phyloP scores from a whole-genome alignment of 2,888 invertebrate genomes.

The Agrotis ipsilon region DNA sequence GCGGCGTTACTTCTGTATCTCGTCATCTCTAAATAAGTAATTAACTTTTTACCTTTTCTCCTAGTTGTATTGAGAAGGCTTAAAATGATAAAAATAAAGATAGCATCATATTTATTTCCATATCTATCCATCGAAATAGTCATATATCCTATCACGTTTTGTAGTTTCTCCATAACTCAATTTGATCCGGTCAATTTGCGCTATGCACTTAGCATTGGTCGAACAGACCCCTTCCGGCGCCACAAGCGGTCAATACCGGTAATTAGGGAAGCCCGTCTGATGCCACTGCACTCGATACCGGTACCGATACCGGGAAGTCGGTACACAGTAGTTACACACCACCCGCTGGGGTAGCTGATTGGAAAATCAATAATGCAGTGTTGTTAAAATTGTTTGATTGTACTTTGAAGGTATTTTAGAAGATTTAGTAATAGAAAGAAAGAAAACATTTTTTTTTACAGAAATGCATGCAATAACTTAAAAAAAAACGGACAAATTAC shows the following conservation, averaged over 20 bases:
- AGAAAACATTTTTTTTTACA: too few species aligned
- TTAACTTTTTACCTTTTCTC: too few species aligned
- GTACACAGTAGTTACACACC: constrained; percentile 18
- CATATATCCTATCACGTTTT: too few species aligned
- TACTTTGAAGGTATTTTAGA: not conserved
- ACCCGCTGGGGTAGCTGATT: constrained; percentile 21
- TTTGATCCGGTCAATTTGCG: not conserved
- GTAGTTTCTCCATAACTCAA: not conserved
- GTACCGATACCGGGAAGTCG: constrained; percentile 42
- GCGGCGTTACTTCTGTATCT: too few species aligned
- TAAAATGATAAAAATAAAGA: too few species aligned
- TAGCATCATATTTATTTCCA: too few species aligned
- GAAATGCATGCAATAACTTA: too few species aligned
- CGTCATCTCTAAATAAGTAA: too few species aligned
- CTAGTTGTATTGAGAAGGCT: too few species aligned
- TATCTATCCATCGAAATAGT: too few species aligned
- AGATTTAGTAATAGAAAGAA: too few species aligned
- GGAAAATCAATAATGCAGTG: constrained; percentile 47
- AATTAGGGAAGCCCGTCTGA: constrained; percentile 64
- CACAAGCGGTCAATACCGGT: constrained; percentile 51
- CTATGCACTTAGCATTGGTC: not conserved
- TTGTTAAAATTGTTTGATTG: not conserved
- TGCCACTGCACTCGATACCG: constrained; percentile 44
- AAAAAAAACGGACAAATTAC: too few species aligned
- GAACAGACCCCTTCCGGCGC: constrained; percentile 25